Evolutionary conservation across 92 coral and sea anemone genomes (phyloP).

Genomic region (Epizoanthus rinbou): DNA sequence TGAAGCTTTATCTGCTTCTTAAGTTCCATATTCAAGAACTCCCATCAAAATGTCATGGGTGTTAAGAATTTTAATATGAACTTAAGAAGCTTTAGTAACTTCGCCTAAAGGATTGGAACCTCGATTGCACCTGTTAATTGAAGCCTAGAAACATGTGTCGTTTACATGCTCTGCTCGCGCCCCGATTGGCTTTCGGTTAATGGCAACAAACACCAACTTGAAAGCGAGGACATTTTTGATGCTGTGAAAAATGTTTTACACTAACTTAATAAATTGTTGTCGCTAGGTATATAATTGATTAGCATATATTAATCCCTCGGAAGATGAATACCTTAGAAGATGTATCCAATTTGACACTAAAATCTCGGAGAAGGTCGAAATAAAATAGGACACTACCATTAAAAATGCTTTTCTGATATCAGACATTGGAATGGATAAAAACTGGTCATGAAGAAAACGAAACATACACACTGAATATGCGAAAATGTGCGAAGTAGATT

Average conservation of each 20-base stretch:
- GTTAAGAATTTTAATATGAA: conserved; percentile 5
- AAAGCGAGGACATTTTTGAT: conserved; percentile 15
- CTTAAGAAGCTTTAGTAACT: conserved; percentile 21
- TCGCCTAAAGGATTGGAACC: conserved; percentile 11
- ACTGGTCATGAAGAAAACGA: too few relatives aligned
- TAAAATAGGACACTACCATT: background rate
- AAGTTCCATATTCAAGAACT: conserved; percentile 8
- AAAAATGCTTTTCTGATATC: background rate
- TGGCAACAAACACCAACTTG: conserved; percentile 20
- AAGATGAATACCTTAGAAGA: background rate
- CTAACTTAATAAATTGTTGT: conserved; percentile 33
- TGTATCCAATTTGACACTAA: background rate
- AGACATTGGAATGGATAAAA: too few relatives aligned
- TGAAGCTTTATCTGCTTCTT: background rate
- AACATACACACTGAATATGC: too few relatives aligned
- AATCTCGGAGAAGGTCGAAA: background rate
- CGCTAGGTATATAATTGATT: conserved; percentile 29
- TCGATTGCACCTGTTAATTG: conserved; percentile 36
- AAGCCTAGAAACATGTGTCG: conserved; percentile 25
- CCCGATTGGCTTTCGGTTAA: conserved; percentile 1
- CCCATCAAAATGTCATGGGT: conserved; percentile 7
- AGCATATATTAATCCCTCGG: background rate
- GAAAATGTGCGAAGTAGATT: background rate
- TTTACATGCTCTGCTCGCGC: background rate
- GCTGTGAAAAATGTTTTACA: conserved; percentile 30